Percentiles rank a stretch among this genome's conserved stretches.
phyloP scores from a whole-genome alignment of 2,113 vertebrate species.

The Ranitomeya variabilis region DNA sequence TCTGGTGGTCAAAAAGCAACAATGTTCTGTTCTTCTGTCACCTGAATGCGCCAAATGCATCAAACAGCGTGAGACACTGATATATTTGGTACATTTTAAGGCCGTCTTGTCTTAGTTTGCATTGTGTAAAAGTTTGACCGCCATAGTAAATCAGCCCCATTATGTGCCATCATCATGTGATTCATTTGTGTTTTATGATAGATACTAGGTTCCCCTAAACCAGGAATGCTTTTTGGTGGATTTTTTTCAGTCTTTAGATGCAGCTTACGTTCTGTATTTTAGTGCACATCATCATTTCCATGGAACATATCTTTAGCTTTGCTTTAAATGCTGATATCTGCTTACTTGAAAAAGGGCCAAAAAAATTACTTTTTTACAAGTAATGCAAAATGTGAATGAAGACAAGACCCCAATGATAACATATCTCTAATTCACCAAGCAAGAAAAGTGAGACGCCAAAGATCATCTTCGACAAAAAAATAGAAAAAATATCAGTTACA shows the following conservation, averaged over 20 bases:
- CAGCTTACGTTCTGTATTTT: not conserved
- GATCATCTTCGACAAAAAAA: not conserved
- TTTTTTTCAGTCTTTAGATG: not conserved
- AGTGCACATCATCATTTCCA: not conserved
- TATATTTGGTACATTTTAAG: too few species aligned
- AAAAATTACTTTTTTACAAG: not conserved
- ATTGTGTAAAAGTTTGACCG: too few species aligned
- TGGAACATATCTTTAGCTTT: not conserved
- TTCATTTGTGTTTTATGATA: too few species aligned
- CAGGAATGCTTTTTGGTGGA: not conserved
- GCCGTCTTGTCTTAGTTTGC: too few species aligned
- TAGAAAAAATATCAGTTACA: not conserved
- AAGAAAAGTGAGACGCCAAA: not conserved
- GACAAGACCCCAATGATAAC: slow-evolving; percentile 1
- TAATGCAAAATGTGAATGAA: not conserved
- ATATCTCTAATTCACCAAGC: not conserved
- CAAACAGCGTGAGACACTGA: too few species aligned
- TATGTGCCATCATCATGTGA: too few species aligned
- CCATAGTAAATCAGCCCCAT: too few species aligned
- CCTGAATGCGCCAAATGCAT: too few species aligned
- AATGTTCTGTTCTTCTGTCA: too few species aligned
- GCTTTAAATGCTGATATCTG: slow-evolving; percentile 11
- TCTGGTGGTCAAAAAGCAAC: too few species aligned
- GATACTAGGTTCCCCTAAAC: not conserved
- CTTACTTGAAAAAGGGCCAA: not conserved